Evolutionary conservation across 1,140 invertebrate genomes (phyloP).

Genomic region (Pseudomyrmex cubaensis): DNA sequence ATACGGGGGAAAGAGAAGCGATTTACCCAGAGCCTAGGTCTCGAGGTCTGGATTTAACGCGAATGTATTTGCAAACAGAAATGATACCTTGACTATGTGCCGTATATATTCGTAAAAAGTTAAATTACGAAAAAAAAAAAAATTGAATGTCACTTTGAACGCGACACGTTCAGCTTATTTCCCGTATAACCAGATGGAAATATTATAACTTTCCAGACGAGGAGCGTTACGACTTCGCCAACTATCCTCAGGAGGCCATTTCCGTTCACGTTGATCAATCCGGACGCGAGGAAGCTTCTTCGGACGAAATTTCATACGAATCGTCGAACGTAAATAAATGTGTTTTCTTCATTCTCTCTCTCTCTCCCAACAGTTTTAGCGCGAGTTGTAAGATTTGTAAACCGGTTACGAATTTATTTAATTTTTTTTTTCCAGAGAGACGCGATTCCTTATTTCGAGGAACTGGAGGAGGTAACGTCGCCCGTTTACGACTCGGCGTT

Average conservation of each 20-base stretch:
- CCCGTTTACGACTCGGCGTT: not conserved
- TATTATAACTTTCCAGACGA: not conserved
- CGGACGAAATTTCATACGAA: not conserved
- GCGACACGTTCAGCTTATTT: not conserved
- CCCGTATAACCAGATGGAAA: not conserved
- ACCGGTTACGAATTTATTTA: conserved; percentile 31
- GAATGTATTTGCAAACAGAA: conserved; percentile 14
- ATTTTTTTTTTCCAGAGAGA: not conserved
- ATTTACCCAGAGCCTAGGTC: not conserved
- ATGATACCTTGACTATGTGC: not conserved
- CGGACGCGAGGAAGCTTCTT: not conserved
- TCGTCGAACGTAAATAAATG: not conserved
- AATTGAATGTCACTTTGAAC: not conserved
- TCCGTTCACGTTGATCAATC: conserved; percentile 11
- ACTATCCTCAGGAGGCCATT: conserved; percentile 22
- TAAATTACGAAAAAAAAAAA: not conserved
- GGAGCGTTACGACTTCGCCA: conserved; percentile 1
- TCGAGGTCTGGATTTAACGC: not conserved
- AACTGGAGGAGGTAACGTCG: not conserved
- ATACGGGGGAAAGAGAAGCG: too few relatives aligned
- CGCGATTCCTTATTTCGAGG: not conserved
- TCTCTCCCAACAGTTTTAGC: too few relatives aligned
- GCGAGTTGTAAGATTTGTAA: conserved; percentile 2
- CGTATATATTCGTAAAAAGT: not conserved
- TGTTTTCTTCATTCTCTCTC: not conserved